Percentiles rank a stretch among this genome's conserved stretches.
These are phyloP conservation scores for Hydrolagus affinis DNA, from an alignment of 2,113 vertebrate genomes.

Conservation along the genomic window DNA sequence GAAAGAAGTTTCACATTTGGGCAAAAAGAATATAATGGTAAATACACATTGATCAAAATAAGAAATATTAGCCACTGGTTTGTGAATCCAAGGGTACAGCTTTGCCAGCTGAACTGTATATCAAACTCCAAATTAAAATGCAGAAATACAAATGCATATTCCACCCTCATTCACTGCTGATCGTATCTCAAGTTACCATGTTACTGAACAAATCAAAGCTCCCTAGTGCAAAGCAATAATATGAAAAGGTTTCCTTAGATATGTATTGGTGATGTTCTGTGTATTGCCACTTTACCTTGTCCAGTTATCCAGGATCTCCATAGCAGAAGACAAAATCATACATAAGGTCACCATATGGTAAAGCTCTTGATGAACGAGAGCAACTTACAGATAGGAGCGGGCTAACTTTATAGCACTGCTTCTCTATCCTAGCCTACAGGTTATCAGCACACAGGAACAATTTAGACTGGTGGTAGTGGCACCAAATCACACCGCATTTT, in stretches of 20 bases:
- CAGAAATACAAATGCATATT: not conserved
- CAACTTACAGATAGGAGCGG: not conserved
- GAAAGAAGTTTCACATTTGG: not conserved
- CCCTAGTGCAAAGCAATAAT: not conserved
- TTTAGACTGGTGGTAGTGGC: not conserved
- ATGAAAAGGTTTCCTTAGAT: not conserved
- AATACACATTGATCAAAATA: constrained; percentile 8
- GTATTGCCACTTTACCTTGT: constrained; percentile 5
- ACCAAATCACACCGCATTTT: not conserved
- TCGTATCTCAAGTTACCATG: not conserved
- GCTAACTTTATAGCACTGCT: not conserved
- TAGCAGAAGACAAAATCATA: not conserved
- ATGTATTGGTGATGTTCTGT: not conserved
- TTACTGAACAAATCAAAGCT: not conserved
- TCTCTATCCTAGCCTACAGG: not conserved
- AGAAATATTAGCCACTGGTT: not conserved
- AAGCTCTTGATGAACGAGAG: not conserved
- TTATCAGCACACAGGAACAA: not conserved
- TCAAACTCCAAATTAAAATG: not conserved
- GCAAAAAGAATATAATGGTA: not conserved
- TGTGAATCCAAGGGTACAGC: not conserved
- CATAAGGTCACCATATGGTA: not conserved
- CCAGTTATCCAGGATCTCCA: not conserved
- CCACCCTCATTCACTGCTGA: not conserved
- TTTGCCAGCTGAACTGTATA: not conserved